Percentiles rank a stretch among this genome's conserved stretches.
phyloP scores from a whole-genome alignment of 2,797 vertebrate species.

The Ptychobarbus kaznakovi region DNA sequence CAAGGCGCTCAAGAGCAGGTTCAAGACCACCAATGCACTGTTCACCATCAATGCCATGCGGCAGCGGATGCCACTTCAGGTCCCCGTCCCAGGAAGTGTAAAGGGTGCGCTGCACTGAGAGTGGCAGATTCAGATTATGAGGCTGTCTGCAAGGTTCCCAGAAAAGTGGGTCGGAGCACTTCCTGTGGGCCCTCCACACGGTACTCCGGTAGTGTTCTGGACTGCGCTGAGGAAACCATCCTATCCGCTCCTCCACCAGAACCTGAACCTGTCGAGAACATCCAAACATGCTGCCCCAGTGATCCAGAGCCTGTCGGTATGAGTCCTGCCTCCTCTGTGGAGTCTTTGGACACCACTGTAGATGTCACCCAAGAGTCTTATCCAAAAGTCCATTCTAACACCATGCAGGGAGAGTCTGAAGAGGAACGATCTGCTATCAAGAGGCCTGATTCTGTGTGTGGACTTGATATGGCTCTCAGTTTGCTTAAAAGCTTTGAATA shows the following conservation, averaged over 20 bases:
- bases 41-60: constrained; percentile 62
- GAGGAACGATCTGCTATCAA: constrained; percentile 66
- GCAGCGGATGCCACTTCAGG: constrained; percentile 66
- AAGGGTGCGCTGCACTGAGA: constrained; percentile 83
- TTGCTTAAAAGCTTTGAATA: constrained; percentile 83
- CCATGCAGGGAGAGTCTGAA: constrained; percentile 71
- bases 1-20: constrained; percentile 69
- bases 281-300: neutral
- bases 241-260: constrained; percentile 57
- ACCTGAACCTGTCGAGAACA: constrained; percentile 32
- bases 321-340: constrained; percentile 83
- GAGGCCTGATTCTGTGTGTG: constrained; percentile 67
- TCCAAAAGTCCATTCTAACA: constrained; percentile 39
- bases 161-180: constrained; percentile 84
- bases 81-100: constrained; percentile 82
- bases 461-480: constrained; percentile 81
- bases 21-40: constrained; percentile 70
- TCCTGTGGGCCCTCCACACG: constrained; percentile 83
- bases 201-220: constrained; percentile 69
- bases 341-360: constrained; percentile 82
- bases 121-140: constrained; percentile 93
- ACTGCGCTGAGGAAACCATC: constrained; percentile 73
- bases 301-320: constrained; percentile 79
- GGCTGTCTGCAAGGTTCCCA: constrained; percentile 91
- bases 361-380: constrained; percentile 66